Conservation (phyloP, 2,113 vertebrate species). For the Dromiciops gliroides region DNA sequence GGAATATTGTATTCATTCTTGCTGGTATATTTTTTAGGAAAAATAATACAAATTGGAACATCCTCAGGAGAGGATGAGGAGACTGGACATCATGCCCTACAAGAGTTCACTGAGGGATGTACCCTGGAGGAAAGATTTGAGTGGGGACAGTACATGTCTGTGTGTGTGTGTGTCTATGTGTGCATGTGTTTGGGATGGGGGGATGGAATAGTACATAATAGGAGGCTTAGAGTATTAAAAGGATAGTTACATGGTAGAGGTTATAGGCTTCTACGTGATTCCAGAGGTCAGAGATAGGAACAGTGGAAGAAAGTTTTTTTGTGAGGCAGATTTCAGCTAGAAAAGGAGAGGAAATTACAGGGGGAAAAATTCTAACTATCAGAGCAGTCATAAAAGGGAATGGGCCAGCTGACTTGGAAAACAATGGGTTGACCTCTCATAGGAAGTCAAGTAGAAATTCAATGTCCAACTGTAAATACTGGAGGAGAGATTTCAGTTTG, state of each 20-base stretch:
- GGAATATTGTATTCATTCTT: background rate
- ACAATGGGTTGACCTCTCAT: background rate
- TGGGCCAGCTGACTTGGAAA: background rate
- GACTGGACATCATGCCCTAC: background rate
- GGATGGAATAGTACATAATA: background rate
- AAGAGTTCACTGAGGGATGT: background rate
- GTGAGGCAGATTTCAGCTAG: background rate
- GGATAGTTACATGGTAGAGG: background rate
- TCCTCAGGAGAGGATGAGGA: background rate
- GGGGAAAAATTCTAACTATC: background rate
- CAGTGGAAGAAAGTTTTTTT: background rate
- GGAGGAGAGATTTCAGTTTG: background rate
- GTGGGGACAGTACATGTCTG: background rate
- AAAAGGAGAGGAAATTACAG: background rate
- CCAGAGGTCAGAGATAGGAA: background rate
- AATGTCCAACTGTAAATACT: background rate
- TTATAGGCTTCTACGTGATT: background rate
- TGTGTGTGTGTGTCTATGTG: background rate
- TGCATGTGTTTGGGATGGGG: background rate
- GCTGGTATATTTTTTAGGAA: background rate
- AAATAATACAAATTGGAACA: background rate
- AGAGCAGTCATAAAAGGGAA: background rate
- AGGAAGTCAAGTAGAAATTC: background rate
- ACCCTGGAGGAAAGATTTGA: background rate
- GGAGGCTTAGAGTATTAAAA: background rate